Conservation (phyloP, 2,888 invertebrate genomes). For the Erebia palarica region DNA sequence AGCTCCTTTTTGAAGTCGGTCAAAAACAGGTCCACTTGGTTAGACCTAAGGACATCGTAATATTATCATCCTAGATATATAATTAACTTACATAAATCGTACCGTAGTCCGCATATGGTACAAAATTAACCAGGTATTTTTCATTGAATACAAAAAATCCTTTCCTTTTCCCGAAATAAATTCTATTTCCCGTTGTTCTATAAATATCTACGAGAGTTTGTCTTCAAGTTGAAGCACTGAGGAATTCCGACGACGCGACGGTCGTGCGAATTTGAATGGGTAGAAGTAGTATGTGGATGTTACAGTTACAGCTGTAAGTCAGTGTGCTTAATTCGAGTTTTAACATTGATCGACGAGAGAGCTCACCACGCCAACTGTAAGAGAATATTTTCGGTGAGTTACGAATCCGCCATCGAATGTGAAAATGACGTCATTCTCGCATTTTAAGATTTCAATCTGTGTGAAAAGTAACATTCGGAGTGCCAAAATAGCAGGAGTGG, state of each 20-base stretch:
- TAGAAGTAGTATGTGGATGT: background rate
- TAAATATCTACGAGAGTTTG: conserved; percentile 21
- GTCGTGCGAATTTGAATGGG: conserved; percentile 28
- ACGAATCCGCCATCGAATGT: no score
- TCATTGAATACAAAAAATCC: conserved; percentile 1
- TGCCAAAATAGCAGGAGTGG: no score
- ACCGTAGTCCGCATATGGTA: background rate
- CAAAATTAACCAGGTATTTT: background rate
- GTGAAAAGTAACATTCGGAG: no score
- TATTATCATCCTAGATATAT: no score
- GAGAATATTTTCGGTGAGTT: no score
- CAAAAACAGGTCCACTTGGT: background rate
- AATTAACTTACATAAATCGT: no score
- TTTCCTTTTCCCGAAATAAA: conserved; percentile 10
- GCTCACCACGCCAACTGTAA: no score
- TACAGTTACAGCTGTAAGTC: background rate
- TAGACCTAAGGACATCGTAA: background rate
- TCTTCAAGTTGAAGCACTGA: conserved; percentile 25
- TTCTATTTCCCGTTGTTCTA: conserved; percentile 1
- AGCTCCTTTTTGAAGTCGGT: no score
- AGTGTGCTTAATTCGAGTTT: no score
- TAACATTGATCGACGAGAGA: no score
- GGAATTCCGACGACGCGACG: conserved; percentile 23
- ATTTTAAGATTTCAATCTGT: no score
- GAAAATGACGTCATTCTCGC: no score